Percentiles rank a stretch among this genome's conserved stretches.
Evolutionary conservation across 2,888 invertebrate genomes (phyloP).

Genomic region (Macrophya annulata): DNA sequence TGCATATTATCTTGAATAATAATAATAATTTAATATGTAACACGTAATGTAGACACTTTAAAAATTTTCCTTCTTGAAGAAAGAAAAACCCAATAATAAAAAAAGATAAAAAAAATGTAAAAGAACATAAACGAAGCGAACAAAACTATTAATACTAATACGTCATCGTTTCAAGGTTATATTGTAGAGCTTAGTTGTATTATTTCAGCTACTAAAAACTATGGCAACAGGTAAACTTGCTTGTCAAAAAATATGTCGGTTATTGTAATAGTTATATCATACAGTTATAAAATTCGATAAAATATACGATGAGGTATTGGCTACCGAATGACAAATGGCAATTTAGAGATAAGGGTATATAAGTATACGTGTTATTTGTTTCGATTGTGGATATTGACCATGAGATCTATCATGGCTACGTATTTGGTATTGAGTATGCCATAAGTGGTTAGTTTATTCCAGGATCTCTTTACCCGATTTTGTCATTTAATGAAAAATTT

Average conservation of each 20-base stretch:
- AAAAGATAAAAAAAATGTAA: background rate
- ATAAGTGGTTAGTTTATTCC: background rate
- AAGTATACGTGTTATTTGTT: background rate
- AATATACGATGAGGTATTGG: background rate
- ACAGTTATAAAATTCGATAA: background rate
- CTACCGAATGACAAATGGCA: background rate
- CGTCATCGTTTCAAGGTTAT: constrained; percentile 29
- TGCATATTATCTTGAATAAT: background rate
- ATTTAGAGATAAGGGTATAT: constrained; percentile 8
- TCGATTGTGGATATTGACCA: constrained; percentile 11
- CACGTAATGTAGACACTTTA: background rate
- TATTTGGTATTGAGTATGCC: background rate
- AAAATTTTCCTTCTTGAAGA: background rate
- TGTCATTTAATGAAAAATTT: background rate
- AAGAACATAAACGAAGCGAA: background rate
- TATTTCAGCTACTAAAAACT: background rate
- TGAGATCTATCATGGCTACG: constrained; percentile 12
- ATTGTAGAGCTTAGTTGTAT: background rate
- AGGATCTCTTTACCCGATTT: background rate
- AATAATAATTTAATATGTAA: background rate
- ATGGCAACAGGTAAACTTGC: constrained; percentile 35
- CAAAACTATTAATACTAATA: background rate
- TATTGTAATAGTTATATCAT: background rate
- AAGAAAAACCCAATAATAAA: background rate
- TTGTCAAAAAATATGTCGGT: background rate